These are phyloP conservation scores for Perodicticus potto DNA, from an alignment of 2,797 vertebrate genomes.

Conservation along the genomic window DNA sequence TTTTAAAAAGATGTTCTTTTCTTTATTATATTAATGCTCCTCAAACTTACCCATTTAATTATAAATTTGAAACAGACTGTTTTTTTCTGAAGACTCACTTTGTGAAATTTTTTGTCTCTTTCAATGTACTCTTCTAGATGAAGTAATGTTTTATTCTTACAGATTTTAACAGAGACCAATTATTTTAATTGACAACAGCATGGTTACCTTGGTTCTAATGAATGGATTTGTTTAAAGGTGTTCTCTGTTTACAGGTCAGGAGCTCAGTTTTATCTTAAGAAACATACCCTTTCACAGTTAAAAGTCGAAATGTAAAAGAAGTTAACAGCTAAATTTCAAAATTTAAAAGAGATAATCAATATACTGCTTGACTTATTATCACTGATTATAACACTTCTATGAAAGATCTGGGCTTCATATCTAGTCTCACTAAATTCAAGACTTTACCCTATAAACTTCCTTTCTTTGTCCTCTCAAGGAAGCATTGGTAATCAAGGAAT, in stretches of 20 bases:
- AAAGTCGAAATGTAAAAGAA: constrained; percentile 14
- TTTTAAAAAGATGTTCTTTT: not conserved
- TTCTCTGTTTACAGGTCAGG: not conserved
- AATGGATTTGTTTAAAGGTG: constrained; percentile 15
- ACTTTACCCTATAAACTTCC: not conserved
- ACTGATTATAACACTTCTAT: not conserved
- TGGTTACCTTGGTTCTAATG: not conserved
- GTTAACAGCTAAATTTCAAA: not conserved
- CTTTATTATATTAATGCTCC: not conserved
- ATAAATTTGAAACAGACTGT: not conserved
- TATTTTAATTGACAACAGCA: not conserved
- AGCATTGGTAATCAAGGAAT: not conserved
- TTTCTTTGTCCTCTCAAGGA: not conserved
- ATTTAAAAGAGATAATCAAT: not conserved
- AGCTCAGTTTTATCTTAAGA: constrained; percentile 5
- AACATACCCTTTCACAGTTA: not conserved
- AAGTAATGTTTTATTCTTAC: not conserved
- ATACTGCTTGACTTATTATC: not conserved
- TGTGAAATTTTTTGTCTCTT: constrained; percentile 1
- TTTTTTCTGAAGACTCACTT: not conserved
- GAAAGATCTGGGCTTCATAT: not conserved
- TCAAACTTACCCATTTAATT: not conserved
- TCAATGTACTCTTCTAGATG: not conserved
- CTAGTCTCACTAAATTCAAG: constrained; percentile 17
- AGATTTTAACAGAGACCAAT: not conserved